phyloP scores from a whole-genome alignment of 2,888 invertebrate genomes.

The Megaustenia siamemsis region DNA sequence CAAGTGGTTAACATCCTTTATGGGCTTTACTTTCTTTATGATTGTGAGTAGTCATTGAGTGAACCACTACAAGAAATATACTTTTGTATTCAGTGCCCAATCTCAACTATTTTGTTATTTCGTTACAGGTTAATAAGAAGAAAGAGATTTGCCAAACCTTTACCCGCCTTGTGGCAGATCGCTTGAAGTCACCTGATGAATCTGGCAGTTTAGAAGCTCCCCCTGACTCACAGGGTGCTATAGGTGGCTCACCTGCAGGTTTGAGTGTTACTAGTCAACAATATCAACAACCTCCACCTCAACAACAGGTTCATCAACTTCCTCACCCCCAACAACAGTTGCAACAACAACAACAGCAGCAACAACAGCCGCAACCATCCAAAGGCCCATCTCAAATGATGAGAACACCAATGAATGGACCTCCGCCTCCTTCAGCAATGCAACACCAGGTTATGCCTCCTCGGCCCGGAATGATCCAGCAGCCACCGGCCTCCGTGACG shows the following conservation, averaged over 20 bases:
- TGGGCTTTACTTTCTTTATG: no score
- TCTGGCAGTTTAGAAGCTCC: background rate
- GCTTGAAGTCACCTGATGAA: conserved; percentile 46
- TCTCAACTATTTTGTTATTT: background rate
- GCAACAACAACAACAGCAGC: background rate
- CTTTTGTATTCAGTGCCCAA: no score
- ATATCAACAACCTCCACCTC: conserved; percentile 19
- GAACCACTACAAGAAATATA: no score
- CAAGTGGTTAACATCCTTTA: no score
- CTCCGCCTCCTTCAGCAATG: conserved; percentile 30
- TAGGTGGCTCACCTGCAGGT: conserved; percentile 9
- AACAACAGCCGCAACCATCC: background rate
- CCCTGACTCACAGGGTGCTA: conserved; percentile 19
- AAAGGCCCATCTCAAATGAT: conserved; percentile 22
- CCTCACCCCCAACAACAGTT: background rate
- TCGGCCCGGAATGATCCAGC: conserved; percentile 36
- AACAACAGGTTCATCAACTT: background rate
- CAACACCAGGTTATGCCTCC: conserved; percentile 15
- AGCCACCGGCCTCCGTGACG: conserved; percentile 22
- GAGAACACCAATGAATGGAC: conserved; percentile 12
- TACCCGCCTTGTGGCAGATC: conserved; percentile 45
- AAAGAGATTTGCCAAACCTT: conserved; percentile 45
- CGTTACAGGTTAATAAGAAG: conserved; percentile 19
- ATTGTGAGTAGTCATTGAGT: no score
- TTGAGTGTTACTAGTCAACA: conserved; percentile 26